Evolutionary conservation across 2,797 vertebrate species (phyloP).

Genomic region (Sparidentex hasta): DNA sequence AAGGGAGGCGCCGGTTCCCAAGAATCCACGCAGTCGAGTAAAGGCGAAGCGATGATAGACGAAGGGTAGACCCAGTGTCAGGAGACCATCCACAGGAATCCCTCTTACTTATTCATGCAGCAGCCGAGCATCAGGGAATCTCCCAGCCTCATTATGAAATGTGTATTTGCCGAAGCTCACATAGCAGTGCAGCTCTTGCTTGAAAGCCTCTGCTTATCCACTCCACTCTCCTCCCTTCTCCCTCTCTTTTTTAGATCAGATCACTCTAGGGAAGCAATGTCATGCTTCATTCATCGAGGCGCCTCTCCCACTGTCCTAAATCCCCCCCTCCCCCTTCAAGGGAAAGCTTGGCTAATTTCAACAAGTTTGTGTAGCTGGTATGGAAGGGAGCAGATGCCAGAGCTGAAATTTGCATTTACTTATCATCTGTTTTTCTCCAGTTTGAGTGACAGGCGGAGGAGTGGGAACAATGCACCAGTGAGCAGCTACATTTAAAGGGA

Average conservation of each 20-base stretch:
- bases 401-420: slow-evolving; percentile 42
- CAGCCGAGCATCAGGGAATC: slow-evolving; percentile 72
- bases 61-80: slow-evolving; percentile 50
- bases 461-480: slow-evolving; percentile 7
- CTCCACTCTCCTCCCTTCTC: slow-evolving; percentile 66
- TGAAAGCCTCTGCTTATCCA: slow-evolving; percentile 78
- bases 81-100: slow-evolving; percentile 74
- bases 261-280: slow-evolving; percentile 73
- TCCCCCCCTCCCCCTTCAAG: slow-evolving; percentile 41
- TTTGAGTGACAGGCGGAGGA: slow-evolving; percentile 27
- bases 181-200: slow-evolving; percentile 62
- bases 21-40: slow-evolving; percentile 16
- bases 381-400: slow-evolving; percentile 40
- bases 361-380: slow-evolving; percentile 50
- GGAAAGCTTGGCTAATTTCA: slow-evolving; percentile 56
- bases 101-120: slow-evolving; percentile 80
- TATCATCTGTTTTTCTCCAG: slow-evolving; percentile 37
- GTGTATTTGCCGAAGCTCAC: slow-evolving; percentile 62
- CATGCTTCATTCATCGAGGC: slow-evolving; percentile 77
- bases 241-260: slow-evolving; percentile 71
- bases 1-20: slow-evolving; percentile 9
- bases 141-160: slow-evolving; percentile 79
- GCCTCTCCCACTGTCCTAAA: slow-evolving; percentile 67
- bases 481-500: slow-evolving; percentile 6
- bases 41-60: slow-evolving; percentile 52